Conservation (phyloP, 1,140 invertebrate species). For the Holotrichia oblita region DNA sequence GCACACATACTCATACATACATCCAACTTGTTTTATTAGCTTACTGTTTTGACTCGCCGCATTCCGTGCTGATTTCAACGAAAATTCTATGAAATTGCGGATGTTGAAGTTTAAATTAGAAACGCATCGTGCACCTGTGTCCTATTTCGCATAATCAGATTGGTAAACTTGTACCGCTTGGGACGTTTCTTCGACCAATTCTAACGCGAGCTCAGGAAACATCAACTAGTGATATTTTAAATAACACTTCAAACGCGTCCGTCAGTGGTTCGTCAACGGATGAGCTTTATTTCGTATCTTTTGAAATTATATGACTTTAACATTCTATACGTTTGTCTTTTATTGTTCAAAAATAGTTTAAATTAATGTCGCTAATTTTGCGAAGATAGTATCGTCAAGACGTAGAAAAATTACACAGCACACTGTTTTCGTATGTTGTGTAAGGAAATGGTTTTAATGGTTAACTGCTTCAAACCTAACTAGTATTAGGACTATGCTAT, state of each 20-base stretch:
- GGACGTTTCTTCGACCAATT: neutral
- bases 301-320: neutral
- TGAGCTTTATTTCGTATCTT: neutral
- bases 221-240: neutral
- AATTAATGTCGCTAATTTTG: no score
- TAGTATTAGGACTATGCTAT: no score
- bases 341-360: no score
- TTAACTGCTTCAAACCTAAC: no score
- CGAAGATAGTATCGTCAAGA: no score
- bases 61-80: conserved; percentile 30
- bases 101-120: conserved; percentile 36
- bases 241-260: neutral
- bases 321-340: no score
- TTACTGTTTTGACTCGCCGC: conserved; percentile 25
- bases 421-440: no score
- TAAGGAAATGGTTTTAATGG: no score
- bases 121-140: conserved; percentile 24
- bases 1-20: neutral
- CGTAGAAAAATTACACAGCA: no score
- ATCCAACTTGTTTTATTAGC: conserved; percentile 30
- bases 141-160: conserved; percentile 26
- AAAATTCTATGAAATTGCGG: conserved; percentile 33
- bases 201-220: neutral
- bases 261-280: neutral
- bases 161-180: conserved; percentile 21